Percentiles rank a stretch among this genome's conserved stretches.
These are phyloP conservation scores for Anthophora plumipes DNA, from an alignment of 2,888 invertebrate species.

Conservation along the genomic window DNA sequence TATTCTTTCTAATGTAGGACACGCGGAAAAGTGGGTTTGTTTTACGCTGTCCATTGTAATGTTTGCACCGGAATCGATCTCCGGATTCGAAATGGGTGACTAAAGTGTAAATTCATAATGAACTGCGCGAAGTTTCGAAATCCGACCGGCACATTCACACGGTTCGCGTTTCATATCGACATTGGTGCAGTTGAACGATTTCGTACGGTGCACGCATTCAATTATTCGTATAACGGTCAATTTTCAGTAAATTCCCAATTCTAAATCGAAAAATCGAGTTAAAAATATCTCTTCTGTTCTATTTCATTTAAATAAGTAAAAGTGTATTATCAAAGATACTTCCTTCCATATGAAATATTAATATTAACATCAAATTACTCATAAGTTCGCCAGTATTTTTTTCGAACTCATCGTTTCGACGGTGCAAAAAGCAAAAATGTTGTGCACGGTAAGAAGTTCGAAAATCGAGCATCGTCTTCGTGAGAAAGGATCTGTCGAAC, in stretches of 20 bases:
- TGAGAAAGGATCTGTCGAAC: slow-evolving; percentile 44
- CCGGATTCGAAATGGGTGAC: slow-evolving; percentile 11
- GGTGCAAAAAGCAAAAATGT: neutral
- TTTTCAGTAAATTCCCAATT: slow-evolving; percentile 1
- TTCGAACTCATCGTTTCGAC: neutral
- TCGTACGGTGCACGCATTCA: neutral
- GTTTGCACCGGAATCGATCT: slow-evolving; percentile 5
- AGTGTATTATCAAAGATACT: neutral
- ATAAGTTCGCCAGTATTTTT: too few relatives aligned
- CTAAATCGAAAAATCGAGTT: too few relatives aligned
- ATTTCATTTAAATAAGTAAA: neutral
- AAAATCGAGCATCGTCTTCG: slow-evolving; percentile 45
- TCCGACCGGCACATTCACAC: slow-evolving; percentile 6
- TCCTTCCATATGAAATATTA: too few relatives aligned
- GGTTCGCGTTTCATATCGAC: slow-evolving; percentile 7
- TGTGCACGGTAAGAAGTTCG: slow-evolving; percentile 6
- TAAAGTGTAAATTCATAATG: slow-evolving; percentile 33
- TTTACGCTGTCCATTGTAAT: too few relatives aligned
- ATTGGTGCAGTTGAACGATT: slow-evolving; percentile 7
- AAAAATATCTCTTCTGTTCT: neutral
- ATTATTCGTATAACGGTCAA: slow-evolving; percentile 2
- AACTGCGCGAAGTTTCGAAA: slow-evolving; percentile 20
- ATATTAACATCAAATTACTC: too few relatives aligned
- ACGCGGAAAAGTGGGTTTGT: neutral
- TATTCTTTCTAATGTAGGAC: neutral